A percentile compares a stretch with the other conserved stretches of the same genome.
phyloP scores from a whole-genome alignment of 2,797 vertebrate genomes.

The Macrochelys suwanniensis region DNA sequence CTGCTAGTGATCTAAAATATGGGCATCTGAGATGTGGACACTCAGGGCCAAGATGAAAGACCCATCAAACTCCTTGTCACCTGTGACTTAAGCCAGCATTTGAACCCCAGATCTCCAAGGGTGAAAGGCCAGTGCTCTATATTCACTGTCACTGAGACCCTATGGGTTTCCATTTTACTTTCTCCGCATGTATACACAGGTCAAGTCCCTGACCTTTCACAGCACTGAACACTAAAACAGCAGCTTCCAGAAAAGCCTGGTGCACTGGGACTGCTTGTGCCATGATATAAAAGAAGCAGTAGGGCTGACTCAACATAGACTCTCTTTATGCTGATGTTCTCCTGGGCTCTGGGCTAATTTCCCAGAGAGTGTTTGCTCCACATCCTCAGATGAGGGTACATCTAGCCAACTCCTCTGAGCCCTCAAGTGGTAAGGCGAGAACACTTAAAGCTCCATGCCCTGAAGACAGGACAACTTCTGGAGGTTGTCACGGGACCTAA shows the following conservation, averaged over 20 bases:
- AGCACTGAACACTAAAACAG: not conserved
- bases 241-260: not conserved
- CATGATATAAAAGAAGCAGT: not conserved
- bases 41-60: not conserved
- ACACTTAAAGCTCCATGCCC: accelerated
- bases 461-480: not conserved
- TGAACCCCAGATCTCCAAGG: not conserved
- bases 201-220: not conserved
- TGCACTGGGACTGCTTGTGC: not conserved
- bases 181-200: not conserved
- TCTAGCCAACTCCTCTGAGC: not conserved
- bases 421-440: accelerated
- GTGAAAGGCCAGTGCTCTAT: not conserved
- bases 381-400: accelerated
- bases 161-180: not conserved
- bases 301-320: not conserved
- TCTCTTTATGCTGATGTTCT: not conserved
- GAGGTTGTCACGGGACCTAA: not conserved
- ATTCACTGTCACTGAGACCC: not conserved
- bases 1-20: not conserved
- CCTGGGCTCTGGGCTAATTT: not conserved
- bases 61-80: not conserved
- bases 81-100: not conserved
- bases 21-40: not conserved
- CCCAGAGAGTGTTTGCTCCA: not conserved